Percentiles rank a stretch among this genome's conserved stretches.
These are phyloP conservation scores for Pseudorasbora parva DNA, from an alignment of 2,113 vertebrate genomes.

Conservation along the genomic window DNA sequence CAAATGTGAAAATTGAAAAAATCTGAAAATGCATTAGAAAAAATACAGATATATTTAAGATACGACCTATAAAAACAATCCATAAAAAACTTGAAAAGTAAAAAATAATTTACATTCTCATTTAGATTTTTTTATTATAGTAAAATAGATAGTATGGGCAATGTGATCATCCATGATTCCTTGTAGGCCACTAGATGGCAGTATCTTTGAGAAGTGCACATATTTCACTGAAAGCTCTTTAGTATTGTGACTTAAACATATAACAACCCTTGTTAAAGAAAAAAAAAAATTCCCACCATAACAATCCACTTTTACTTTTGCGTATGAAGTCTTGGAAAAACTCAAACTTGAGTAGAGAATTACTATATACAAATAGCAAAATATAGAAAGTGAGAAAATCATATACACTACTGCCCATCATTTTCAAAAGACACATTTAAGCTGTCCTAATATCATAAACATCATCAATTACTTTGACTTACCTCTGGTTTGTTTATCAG, in stretches of 20 bases:
- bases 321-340: not conserved
- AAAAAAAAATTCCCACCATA: not conserved
- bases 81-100: not conserved
- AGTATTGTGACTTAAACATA: not conserved
- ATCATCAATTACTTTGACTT: constrained; percentile 66
- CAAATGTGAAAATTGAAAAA: not conserved
- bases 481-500: constrained; percentile 76
- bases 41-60: not conserved
- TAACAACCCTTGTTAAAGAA: not conserved
- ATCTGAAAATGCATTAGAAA: not conserved
- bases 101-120: not conserved
- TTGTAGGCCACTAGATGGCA: constrained; percentile 1
- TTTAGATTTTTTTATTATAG: not conserved
- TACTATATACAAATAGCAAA: not conserved
- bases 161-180: not conserved
- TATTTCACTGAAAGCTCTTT: not conserved
- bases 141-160: not conserved
- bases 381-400: not conserved
- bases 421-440: not conserved
- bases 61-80: not conserved
- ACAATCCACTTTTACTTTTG: constrained; percentile 12
- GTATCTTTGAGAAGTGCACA: not conserved
- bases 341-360: not conserved
- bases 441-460: not conserved
- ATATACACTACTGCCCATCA: not conserved